phyloP scores from a whole-genome alignment of 2,888 invertebrate genomes.

The Cheilosia variabilis region DNA sequence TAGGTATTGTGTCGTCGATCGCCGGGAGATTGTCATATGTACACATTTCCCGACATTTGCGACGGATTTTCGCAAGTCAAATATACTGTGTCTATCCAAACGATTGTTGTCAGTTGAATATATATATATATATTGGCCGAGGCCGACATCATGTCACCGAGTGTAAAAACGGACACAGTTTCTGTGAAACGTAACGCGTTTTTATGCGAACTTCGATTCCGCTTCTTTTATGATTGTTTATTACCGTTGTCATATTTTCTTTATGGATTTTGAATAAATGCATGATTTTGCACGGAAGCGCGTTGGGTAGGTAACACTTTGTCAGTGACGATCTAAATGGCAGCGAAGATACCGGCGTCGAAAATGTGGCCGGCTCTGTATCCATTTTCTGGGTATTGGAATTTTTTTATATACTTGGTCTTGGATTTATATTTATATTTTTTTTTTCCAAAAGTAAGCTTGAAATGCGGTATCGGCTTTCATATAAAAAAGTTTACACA shows the following conservation, averaged over 20 bases:
- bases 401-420: too few relatives aligned
- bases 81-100: conserved; percentile 56
- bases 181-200: conserved; percentile 75
- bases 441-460: too few relatives aligned
- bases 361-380: not conserved
- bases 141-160: conserved; percentile 60
- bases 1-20: conserved; percentile 4
- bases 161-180: conserved; percentile 74
- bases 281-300: conserved; percentile 11
- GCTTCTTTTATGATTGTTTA: conserved; percentile 53
- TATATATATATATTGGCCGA: conserved; percentile 62
- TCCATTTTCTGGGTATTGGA: too few relatives aligned
- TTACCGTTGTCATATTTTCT: conserved; percentile 38
- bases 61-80: conserved; percentile 45
- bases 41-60: conserved; percentile 36
- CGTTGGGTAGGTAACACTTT: conserved; percentile 1
- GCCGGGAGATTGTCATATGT: conserved; percentile 9
- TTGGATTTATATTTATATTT: too few relatives aligned
- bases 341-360: not conserved
- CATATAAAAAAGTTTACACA: too few relatives aligned
- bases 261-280: conserved; percentile 64
- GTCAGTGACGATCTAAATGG: not conserved
- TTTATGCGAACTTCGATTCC: too few relatives aligned
- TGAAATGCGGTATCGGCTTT: too few relatives aligned
- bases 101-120: conserved; percentile 71